Base-by-base conservation (phyloP, 2,797 vertebrate species). In the Catostomus latipinnis region DNA sequence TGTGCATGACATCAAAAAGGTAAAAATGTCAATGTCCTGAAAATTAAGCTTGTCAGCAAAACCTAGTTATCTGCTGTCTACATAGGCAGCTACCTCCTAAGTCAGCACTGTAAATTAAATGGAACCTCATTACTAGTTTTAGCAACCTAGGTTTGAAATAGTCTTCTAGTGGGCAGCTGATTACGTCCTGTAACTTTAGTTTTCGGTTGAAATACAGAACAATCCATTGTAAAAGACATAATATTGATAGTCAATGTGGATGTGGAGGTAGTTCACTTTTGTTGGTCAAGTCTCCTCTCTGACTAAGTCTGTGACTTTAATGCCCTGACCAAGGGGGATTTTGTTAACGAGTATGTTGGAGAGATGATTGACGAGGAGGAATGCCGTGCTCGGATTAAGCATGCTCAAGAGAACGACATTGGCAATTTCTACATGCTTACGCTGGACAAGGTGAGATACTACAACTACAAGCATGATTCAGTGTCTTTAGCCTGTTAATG, bases 391-490 rank as follows among this genome's bases (percentile, higher is more conserved):
- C 95, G 97, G 86, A 99, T 99, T 89, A 96, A 95, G 86, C 93
- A 97, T 1, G 96, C 97, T 14, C 98, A 99, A 81, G 97, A 99
- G 81, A 94, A 96, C 0, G 96, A 99, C 90, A 97, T 99, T 85
- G 95, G 95, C 78, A 99, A 99, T 91, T 99, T 99, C 94, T 99
- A 99, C 89, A 98, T 99, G 97, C 91, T 99, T 16, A 99, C 97
- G n/a, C 93, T 99, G 88, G 97, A 99, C 91, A 99, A 99, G 95
- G 98, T 99, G 90, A 79, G 6, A 34, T 4, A 34, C 34, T 34
- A 34, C 34, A 34, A 0, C 34, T 34, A 34, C 34, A 34, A 34
- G 34, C 34, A 0, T 6, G 43, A 18, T 50, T 74, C 22, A 50
- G 11, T 10, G 6, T 43, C 13, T 6, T 34, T 34, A 34, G 34